Percentiles rank a stretch among this genome's conserved stretches.
Conservation (phyloP, 2,113 vertebrate species). For the Zosterops borbonicus region DNA sequence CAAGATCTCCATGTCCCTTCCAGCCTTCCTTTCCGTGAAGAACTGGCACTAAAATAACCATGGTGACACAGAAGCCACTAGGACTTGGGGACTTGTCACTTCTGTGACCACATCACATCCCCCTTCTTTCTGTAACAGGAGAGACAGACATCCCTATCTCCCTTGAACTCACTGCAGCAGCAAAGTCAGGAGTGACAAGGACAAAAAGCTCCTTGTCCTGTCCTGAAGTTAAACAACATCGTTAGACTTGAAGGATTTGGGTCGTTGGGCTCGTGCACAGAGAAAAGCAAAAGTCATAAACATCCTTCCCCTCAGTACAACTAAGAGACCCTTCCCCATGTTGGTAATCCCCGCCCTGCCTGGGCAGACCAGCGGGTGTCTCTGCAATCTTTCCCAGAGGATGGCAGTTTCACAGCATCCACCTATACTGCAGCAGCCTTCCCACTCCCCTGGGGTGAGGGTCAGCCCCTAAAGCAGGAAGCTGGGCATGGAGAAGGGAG, state of each 20-base stretch:
- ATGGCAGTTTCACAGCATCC: neutral
- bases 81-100: neutral
- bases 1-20: neutral
- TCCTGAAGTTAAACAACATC: neutral
- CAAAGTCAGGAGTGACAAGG: neutral
- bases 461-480: neutral
- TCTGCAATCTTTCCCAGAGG: neutral
- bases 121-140: neutral
- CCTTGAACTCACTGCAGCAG: neutral
- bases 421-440: neutral
- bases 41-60: neutral
- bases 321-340: neutral
- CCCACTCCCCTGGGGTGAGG: neutral
- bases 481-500: neutral
- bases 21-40: neutral
- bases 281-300: neutral
- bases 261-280: neutral
- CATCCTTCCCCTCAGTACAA: accelerated
- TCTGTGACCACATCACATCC: neutral
- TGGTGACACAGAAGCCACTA: neutral
- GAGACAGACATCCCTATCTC: neutral
- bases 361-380: neutral
- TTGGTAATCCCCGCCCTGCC: neutral
- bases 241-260: neutral
- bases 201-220: neutral